Evolutionary conservation across 1,140 invertebrate species (phyloP).

Genomic region (Leptinotarsa texana): DNA sequence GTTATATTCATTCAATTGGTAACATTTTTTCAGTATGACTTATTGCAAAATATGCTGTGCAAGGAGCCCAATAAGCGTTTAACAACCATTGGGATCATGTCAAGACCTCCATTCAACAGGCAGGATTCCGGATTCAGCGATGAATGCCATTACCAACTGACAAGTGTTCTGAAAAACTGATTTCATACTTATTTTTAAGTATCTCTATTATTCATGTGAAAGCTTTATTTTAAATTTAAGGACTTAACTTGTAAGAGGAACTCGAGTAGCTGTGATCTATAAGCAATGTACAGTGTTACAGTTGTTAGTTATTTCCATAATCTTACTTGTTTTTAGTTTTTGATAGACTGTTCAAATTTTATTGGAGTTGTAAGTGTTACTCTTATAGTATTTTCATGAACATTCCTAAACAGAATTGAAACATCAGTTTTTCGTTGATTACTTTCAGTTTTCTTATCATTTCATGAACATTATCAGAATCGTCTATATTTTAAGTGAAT

Average conservation of each 20-base stretch:
- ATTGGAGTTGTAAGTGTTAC: background rate
- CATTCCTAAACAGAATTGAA: background rate
- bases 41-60: conserved; percentile 79
- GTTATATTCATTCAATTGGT: too few relatives aligned
- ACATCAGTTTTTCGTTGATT: too few relatives aligned
- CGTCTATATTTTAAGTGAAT: too few relatives aligned
- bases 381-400: background rate
- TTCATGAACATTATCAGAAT: too few relatives aligned
- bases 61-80: conserved; percentile 73
- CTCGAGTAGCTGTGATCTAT: conserved; percentile 16
- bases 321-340: background rate
- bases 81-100: conserved; percentile 72
- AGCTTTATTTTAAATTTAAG: conserved; percentile 6
- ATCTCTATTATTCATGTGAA: background rate
- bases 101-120: conserved; percentile 55
- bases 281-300: conserved; percentile 13
- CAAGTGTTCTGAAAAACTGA: conserved; percentile 27
- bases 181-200: conserved; percentile 11
- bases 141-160: conserved; percentile 32
- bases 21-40: conserved; percentile 63
- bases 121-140: conserved; percentile 25
- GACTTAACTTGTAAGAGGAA: background rate
- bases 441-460: too few relatives aligned
- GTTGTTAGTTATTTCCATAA: background rate
- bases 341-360: background rate